A percentile compares a stretch with the other conserved stretches of the same genome.
Conservation (phyloP, 2,888 invertebrate species). For the Melanargia galathea region DNA sequence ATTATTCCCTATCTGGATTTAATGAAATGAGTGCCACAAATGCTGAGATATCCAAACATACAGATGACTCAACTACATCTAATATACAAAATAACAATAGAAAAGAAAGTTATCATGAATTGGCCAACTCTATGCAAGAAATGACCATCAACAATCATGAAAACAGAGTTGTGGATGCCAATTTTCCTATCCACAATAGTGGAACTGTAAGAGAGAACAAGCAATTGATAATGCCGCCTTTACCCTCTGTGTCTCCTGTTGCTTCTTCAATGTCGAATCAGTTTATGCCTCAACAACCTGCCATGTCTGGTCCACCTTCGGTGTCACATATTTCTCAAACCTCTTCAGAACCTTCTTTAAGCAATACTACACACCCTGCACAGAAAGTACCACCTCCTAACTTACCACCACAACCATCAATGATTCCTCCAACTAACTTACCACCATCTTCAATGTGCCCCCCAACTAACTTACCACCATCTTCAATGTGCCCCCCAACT, state of each 20-base stretch:
- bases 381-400: background rate
- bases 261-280: constrained; percentile 17
- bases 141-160: constrained; percentile 65
- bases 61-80: constrained; percentile 52
- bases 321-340: constrained; percentile 27
- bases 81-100: constrained; percentile 52
- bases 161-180: constrained; percentile 48
- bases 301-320: constrained; percentile 29
- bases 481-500: constrained; percentile 32
- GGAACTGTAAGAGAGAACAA: constrained; percentile 20
- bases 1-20: constrained; percentile 59
- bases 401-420: constrained; percentile 36
- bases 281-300: constrained; percentile 17
- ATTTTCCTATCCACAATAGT: constrained; percentile 39
- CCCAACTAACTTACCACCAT: background rate
- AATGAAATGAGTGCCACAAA: constrained; percentile 59
- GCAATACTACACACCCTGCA: constrained; percentile 42
- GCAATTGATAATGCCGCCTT: constrained; percentile 15
- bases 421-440: constrained; percentile 9
- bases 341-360: constrained; percentile 9
- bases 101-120: constrained; percentile 60
- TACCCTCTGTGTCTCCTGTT: constrained; percentile 24
- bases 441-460: constrained; percentile 27
- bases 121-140: constrained; percentile 63
- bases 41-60: constrained; percentile 60